Percentiles rank a stretch among this genome's conserved stretches.
These are phyloP conservation scores for Apodemia zela DNA, from an alignment of 2,888 invertebrate genomes.

Conservation along the genomic window DNA sequence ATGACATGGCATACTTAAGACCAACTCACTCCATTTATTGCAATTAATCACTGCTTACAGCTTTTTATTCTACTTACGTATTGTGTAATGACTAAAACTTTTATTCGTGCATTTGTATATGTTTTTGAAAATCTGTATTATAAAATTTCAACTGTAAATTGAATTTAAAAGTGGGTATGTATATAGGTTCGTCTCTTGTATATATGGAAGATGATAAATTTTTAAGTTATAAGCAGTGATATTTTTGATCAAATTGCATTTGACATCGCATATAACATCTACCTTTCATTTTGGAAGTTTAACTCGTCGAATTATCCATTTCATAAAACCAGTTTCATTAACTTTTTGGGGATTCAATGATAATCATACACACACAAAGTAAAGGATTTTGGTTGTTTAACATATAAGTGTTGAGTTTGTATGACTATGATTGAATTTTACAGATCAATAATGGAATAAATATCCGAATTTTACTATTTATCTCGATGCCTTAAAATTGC, in stretches of 20 bases:
- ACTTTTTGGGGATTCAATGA: neutral
- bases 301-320: constrained; percentile 36
- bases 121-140: neutral
- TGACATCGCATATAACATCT: constrained; percentile 58
- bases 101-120: neutral
- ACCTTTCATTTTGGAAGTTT: constrained; percentile 55
- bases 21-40: constrained; percentile 12
- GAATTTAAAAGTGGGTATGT: neutral
- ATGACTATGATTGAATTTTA: neutral
- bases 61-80: neutral
- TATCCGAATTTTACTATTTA: neutral
- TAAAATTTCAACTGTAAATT: neutral
- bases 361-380: neutral
- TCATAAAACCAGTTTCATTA: constrained; percentile 28
- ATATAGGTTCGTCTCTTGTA: neutral
- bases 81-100: neutral
- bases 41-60: constrained; percentile 12
- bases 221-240: constrained; percentile 3
- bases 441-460: neutral
- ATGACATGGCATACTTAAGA: constrained; percentile 6
- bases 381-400: neutral
- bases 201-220: neutral
- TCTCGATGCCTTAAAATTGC: too few relatives aligned
- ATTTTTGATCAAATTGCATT: neutral
- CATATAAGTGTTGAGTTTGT: neutral